Base-by-base conservation (phyloP, 2,797 vertebrate species). In the Acridotheres tristis region DNA sequence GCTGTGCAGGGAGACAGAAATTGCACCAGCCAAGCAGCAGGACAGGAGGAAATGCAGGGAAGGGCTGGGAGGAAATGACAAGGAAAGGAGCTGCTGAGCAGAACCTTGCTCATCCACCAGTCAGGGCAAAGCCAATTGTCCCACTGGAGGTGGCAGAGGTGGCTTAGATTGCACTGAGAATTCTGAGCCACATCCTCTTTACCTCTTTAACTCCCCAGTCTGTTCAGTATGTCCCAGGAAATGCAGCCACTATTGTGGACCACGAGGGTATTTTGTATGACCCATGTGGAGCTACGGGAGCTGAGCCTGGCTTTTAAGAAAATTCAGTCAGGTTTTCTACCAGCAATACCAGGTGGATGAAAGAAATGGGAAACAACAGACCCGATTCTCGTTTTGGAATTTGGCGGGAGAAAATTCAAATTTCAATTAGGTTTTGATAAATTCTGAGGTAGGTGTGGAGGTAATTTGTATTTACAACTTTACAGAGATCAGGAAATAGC, bases 331-430 rank as follows among this genome's bases (percentile, higher is more conserved):
- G 40, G 25, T 81, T 89, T 93, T 43, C 47, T 11, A 43, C 20
- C 54, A 81, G 34, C 15, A 51, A 45, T 26, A 13, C 5, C 13
- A 13, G 10, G 23, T 3, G 5, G 22, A 45, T 68, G 36, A 61
- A 48, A 71, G 45, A 59, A 69, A 68, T 3, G 32, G 43, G 57
- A 68, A 89, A 57, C 26, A 30, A 16, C 10, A 92, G 76, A n/a
- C 3, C 16, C 1, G 2, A 32, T 10, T 26, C 27, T 61, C 1
- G 0, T 54, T 14, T 17, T 68, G n/a, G 29, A 38, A 16, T 58
- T 34, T 92, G 81, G 6, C n/a, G 73, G 58, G 43, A 54, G n/a
- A 55, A 85, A 45, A 85, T 68, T 53, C 55, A 62, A 51, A 19
- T 75, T 75, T 58, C 73, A 30, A 34, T 59, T 13, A 38, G 57